phyloP scores from a whole-genome alignment of 2,113 vertebrate genomes.

The Terrapene triunguis region DNA sequence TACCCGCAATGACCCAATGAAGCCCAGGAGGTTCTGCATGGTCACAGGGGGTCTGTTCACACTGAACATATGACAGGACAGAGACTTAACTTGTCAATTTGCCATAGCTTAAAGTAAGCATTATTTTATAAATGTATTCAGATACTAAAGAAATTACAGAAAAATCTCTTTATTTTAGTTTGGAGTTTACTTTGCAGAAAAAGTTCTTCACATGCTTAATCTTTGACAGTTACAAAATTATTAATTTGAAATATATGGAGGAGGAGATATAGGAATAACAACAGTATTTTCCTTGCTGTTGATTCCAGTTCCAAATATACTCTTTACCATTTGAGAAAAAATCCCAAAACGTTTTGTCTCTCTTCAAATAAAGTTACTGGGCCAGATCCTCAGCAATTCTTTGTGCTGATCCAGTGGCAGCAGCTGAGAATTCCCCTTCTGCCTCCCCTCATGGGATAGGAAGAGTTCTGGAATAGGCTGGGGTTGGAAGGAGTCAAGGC shows the following conservation, averaged over 20 bases:
- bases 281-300: not conserved
- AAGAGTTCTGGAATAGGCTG: fast-evolving
- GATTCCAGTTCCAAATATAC: not conserved
- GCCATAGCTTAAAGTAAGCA: not conserved
- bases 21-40: not conserved
- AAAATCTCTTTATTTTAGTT: not conserved
- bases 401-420: not conserved
- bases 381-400: not conserved
- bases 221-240: not conserved
- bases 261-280: not conserved
- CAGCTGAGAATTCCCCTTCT: not conserved
- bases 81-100: not conserved
- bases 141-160: not conserved
- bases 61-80: not conserved
- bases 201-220: not conserved
- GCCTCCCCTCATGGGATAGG: not conserved
- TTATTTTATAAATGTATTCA: not conserved
- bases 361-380: not conserved
- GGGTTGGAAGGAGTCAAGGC: not conserved
- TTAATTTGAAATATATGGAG: not conserved
- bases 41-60: not conserved
- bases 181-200: not conserved
- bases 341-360: not conserved
- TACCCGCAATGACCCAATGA: not conserved
- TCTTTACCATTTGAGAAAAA: not conserved